Percentiles rank a stretch among this genome's conserved stretches.
phyloP scores from a whole-genome alignment of 2,888 invertebrate genomes.

The Hypsopygia costalis region DNA sequence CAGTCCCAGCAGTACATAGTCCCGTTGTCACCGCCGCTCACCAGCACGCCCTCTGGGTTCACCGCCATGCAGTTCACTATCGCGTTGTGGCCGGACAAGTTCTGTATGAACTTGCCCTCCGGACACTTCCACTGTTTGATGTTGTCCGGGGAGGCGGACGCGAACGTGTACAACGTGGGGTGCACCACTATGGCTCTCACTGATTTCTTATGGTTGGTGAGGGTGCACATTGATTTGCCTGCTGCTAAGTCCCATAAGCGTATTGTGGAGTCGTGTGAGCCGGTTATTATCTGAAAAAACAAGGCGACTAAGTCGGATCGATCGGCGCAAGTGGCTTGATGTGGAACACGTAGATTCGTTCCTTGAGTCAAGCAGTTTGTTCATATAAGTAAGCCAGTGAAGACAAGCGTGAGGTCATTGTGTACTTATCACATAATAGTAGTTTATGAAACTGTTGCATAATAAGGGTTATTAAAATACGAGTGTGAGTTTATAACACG shows the following conservation, averaged over 20 bases:
- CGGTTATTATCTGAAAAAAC: slow-evolving; percentile 88
- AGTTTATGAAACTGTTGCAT: too few species aligned
- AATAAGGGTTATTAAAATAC: too few species aligned
- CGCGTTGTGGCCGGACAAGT: slow-evolving; percentile 97
- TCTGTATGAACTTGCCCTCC: slow-evolving; percentile 99
- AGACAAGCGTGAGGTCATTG: too few species aligned
- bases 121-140: slow-evolving; percentile 99
- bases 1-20: slow-evolving; percentile 99
- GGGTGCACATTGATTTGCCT: slow-evolving; percentile 94
- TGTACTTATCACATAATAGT: too few species aligned
- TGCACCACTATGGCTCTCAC: slow-evolving; percentile 89
- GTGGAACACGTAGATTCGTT: too few species aligned
- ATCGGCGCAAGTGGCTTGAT: too few species aligned
- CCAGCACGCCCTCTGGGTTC: slow-evolving; percentile 96
- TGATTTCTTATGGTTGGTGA: slow-evolving; percentile 99
- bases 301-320: too few species aligned
- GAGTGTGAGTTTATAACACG: too few species aligned
- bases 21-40: slow-evolving; percentile 99
- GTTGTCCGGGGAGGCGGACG: slow-evolving; percentile 98
- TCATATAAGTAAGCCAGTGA: too few species aligned
- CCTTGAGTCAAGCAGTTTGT: too few species aligned
- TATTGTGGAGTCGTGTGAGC: slow-evolving; percentile 98
- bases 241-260: slow-evolving; percentile 98
- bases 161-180: slow-evolving; percentile 94
- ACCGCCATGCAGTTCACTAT: slow-evolving; percentile 98